Percentiles rank a stretch among this genome's conserved stretches.
Conservation (phyloP, 2,797 vertebrate species). For the Pipistrellus pygmaeus region DNA sequence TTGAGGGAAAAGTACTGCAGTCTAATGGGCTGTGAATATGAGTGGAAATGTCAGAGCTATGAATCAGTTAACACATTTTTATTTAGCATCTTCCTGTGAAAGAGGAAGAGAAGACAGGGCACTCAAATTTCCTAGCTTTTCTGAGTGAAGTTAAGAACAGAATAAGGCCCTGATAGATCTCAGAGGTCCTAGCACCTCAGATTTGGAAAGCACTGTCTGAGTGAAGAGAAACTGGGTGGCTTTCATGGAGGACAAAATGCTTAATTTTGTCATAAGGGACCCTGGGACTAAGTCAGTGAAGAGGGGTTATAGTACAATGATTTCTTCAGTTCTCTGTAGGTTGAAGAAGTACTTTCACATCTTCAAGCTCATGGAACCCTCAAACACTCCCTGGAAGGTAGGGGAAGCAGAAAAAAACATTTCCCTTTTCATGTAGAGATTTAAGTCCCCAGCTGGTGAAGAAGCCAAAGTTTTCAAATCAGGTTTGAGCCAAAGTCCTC, state of each 20-base stretch:
- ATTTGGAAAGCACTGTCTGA: neutral
- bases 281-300: neutral
- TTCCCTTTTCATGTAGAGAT: neutral
- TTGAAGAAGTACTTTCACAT: neutral
- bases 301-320: neutral
- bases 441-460: neutral
- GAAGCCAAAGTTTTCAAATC: neutral
- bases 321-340: neutral
- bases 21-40: constrained; percentile 80
- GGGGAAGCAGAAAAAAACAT: neutral
- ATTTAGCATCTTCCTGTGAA: constrained; percentile 84
- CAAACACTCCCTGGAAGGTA: neutral
- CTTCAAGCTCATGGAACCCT: neutral
- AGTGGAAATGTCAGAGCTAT: constrained; percentile 84
- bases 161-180: constrained; percentile 14
- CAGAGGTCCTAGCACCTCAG: constrained; percentile 44
- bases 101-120: constrained; percentile 72
- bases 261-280: neutral
- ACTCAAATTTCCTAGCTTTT: constrained; percentile 63
- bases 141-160: constrained; percentile 60
- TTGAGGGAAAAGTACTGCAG: constrained; percentile 79
- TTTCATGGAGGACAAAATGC: neutral
- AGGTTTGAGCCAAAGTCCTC: neutral
- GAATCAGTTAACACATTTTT: constrained; percentile 85
- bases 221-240: neutral